Evolutionary conservation across 2,113 vertebrate genomes (phyloP).

Genomic region (Bothrops jararaca): DNA sequence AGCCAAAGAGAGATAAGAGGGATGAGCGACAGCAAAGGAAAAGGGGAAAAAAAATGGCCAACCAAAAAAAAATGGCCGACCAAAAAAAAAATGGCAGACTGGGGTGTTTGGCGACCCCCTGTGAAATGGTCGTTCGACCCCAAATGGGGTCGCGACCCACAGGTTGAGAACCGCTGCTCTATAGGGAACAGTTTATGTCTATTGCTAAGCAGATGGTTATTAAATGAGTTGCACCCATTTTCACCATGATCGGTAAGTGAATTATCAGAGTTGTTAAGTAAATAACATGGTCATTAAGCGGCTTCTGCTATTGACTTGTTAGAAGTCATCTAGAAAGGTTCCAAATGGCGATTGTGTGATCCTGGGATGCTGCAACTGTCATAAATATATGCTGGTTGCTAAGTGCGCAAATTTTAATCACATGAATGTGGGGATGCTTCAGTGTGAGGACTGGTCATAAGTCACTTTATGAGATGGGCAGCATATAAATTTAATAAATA

Average conservation of each 20-base stretch:
- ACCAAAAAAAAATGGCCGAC: no score
- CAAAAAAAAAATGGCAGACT: no score
- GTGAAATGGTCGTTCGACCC: no score
- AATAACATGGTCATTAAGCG: background rate
- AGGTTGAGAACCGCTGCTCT: no score
- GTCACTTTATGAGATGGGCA: background rate
- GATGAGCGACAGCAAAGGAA: no score
- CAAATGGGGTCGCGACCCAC: no score
- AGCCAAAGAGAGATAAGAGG: no score
- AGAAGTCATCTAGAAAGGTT: background rate
- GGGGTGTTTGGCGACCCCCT: no score
- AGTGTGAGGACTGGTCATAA: background rate
- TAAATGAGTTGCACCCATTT: background rate
- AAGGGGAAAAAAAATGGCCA: no score
- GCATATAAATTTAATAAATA: background rate
- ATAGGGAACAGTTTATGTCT: background rate
- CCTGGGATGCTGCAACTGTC: background rate
- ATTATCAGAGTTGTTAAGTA: background rate
- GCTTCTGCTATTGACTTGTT: background rate
- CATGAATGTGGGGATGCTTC: background rate
- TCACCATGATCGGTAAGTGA: background rate
- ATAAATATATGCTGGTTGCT: background rate
- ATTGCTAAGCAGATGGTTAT: background rate
- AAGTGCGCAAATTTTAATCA: background rate
- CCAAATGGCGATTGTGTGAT: background rate